These are phyloP conservation scores for Acheta domesticus DNA, from an alignment of 2,888 invertebrate species.

Conservation along the genomic window DNA sequence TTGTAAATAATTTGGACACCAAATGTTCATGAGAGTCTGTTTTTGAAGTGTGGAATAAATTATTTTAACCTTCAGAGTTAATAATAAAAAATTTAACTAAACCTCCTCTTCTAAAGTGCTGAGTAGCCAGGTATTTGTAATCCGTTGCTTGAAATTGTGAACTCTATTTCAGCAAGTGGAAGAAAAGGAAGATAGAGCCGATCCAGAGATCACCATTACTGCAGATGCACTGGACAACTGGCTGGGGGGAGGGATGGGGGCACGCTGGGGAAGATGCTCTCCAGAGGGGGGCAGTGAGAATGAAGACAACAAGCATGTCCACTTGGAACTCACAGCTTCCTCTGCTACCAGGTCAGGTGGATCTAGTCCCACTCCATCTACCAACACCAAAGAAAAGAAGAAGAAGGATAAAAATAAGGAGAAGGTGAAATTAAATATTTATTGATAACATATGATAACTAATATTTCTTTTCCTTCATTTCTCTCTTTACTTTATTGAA, in stretches of 20 bases:
- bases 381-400: conserved; percentile 42
- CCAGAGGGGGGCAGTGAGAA: conserved; percentile 66
- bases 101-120: no score
- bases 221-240: conserved; percentile 55
- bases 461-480: no score
- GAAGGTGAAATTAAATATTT: conserved; percentile 40
- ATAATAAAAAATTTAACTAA: no score
- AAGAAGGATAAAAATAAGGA: conserved; percentile 45
- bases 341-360: conserved; percentile 41
- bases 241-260: conserved; percentile 57
- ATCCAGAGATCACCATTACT: conserved; percentile 28
- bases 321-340: conserved; percentile 51
- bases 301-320: conserved; percentile 41
- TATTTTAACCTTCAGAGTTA: no score
- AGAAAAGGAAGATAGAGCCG: neutral
- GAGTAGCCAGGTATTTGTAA: no score
- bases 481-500: no score
- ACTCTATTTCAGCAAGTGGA: no score
- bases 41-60: no score
- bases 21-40: no score
- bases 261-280: conserved; percentile 63
- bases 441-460: no score
- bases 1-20: no score
- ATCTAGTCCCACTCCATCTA: conserved; percentile 42
- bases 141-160: no score